Percentiles rank a stretch among this genome's conserved stretches.
Evolutionary conservation across 1,140 invertebrate species (phyloP).

Genomic region (Asbolus verrucosus): DNA sequence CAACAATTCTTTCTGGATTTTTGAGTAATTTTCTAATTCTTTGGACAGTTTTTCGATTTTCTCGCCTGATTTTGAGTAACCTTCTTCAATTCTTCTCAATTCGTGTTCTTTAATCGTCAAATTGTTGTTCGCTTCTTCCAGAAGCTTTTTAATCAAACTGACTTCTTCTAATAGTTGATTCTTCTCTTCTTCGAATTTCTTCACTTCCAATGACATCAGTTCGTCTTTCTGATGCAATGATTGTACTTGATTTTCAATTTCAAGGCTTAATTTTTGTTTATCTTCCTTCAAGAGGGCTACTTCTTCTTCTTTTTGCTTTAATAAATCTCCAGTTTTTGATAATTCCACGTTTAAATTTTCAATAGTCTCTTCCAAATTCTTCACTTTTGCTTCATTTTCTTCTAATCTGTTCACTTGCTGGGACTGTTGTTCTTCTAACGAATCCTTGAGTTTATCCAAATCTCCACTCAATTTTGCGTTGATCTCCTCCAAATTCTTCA

Average conservation of each 20-base stretch:
- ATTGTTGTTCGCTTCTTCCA: slow-evolving; percentile 26
- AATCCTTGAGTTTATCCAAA: no score
- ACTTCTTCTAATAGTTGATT: slow-evolving; percentile 61
- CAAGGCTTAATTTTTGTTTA: no score
- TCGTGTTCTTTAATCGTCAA: slow-evolving; percentile 36
- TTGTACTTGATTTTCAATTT: not conserved
- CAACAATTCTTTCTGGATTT: slow-evolving; percentile 60
- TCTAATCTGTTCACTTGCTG: not conserved
- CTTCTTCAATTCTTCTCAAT: slow-evolving; percentile 55
- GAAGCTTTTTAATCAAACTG: slow-evolving; percentile 19
- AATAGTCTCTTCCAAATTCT: slow-evolving; percentile 64
- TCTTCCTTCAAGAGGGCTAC: slow-evolving; percentile 61
- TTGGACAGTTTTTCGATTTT: not conserved
- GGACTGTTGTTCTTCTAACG: no score
- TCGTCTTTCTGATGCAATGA: no score
- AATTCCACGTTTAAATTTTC: slow-evolving; percentile 62
- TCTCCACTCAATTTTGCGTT: not conserved
- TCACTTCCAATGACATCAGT: slow-evolving; percentile 57
- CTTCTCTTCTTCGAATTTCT: slow-evolving; percentile 62
- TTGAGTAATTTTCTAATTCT: not conserved
- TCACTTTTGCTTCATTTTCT: slow-evolving; percentile 62
- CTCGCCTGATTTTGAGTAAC: slow-evolving; percentile 42
- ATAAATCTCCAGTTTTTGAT: slow-evolving; percentile 60
- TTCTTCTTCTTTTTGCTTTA: slow-evolving; percentile 46
- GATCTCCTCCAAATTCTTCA: not conserved